Evolutionary conservation across 2,113 vertebrate genomes (phyloP).

Genomic region (Brachyistius frenatus): DNA sequence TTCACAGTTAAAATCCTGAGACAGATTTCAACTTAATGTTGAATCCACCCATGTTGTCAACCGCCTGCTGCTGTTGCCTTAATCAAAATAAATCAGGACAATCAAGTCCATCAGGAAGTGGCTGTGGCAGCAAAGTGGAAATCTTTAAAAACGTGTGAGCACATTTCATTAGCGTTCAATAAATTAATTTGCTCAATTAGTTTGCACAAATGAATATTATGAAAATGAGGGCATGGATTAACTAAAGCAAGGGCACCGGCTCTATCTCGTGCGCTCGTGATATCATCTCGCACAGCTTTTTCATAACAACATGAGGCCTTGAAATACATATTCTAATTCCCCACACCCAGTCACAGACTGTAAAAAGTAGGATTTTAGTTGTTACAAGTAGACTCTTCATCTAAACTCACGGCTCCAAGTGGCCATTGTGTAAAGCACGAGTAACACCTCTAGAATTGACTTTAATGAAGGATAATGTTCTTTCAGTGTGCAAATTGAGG

Average conservation of each 20-base stretch:
- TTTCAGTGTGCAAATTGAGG: constrained; percentile 1
- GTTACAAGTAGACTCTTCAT: constrained; percentile 5
- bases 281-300: constrained; percentile 9
- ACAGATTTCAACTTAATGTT: background rate
- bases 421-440: background rate
- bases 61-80: background rate
- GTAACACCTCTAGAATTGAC: background rate
- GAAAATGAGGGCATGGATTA: constrained; percentile 35
- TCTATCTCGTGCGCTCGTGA: constrained; percentile 6
- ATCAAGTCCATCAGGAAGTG: background rate
- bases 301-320: constrained; percentile 1
- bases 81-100: background rate
- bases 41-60: background rate
- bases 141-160: constrained; percentile 12
- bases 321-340: constrained; percentile 29
- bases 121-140: constrained; percentile 7
- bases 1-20: no score
- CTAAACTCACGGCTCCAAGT: background rate
- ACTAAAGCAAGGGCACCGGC: constrained; percentile 11
- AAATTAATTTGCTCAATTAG: constrained; percentile 28
- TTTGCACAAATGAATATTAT: constrained; percentile 21
- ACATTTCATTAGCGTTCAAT: constrained; percentile 32
- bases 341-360: background rate
- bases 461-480: background rate
- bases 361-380: background rate